Evolutionary conservation across 2,888 invertebrate genomes (phyloP).

Genomic region (Pegoplata infirma): DNA sequence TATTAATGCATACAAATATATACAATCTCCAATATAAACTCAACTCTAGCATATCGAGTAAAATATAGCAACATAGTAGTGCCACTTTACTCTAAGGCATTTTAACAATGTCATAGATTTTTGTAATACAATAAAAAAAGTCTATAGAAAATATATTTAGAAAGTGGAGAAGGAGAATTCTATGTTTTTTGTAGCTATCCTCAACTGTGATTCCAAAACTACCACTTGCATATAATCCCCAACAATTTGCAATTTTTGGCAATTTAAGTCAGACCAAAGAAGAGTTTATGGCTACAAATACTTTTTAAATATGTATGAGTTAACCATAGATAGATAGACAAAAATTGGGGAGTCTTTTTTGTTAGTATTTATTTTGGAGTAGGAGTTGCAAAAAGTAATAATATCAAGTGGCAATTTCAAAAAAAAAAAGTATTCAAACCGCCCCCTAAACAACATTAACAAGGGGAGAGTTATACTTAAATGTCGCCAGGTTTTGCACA

Average conservation of each 20-base stretch:
- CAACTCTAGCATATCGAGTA: neutral
- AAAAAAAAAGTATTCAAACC: constrained; percentile 11
- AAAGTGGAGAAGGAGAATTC: neutral
- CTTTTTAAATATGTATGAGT: constrained; percentile 1
- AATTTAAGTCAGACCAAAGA: constrained; percentile 68
- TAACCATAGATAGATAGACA: neutral
- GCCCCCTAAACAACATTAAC: neutral
- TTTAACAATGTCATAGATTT: neutral
- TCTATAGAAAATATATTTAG: constrained; percentile 10
- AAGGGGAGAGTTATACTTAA: constrained; percentile 3
- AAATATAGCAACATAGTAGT: neutral
- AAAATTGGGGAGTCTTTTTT: constrained; percentile 18
- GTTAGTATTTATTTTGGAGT: neutral
- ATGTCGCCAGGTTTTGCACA: neutral
- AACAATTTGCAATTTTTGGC: constrained; percentile 76
- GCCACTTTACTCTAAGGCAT: neutral
- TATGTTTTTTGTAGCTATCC: neutral
- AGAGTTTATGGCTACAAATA: constrained; percentile 53
- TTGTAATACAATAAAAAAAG: constrained; percentile 25
- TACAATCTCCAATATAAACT: constrained; percentile 62
- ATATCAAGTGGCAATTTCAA: constrained; percentile 49
- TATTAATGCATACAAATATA: neutral
- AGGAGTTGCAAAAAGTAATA: constrained; percentile 31
- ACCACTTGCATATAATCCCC: constrained; percentile 69
- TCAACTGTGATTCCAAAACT: constrained; percentile 17